These are phyloP conservation scores for Dendrocincla tyrannina DNA, from an alignment of 2,797 vertebrate genomes.

Conservation along the genomic window DNA sequence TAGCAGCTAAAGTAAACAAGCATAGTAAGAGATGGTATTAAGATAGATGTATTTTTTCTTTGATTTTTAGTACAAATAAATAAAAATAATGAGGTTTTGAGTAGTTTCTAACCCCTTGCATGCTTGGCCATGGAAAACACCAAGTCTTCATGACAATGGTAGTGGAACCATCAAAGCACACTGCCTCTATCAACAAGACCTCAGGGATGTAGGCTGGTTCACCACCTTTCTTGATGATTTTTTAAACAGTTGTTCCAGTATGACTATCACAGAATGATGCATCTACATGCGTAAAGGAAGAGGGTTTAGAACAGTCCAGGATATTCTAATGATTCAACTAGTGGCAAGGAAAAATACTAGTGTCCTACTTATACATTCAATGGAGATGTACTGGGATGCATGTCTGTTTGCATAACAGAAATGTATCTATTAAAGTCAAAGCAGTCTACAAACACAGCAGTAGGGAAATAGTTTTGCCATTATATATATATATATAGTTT, in stretches of 20 bases:
- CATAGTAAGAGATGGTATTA: background rate
- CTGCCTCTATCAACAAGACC: background rate
- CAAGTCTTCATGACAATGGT: background rate
- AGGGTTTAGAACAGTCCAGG: background rate
- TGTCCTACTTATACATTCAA: background rate
- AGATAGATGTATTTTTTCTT: conserved; percentile 20
- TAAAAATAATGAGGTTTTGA: conserved; percentile 8
- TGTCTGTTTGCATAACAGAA: background rate
- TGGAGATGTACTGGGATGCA: background rate
- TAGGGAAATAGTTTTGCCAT: background rate
- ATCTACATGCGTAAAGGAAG: background rate
- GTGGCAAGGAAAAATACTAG: background rate
- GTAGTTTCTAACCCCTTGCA: background rate
- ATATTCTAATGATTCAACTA: background rate
- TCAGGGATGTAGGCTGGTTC: background rate
- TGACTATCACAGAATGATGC: background rate
- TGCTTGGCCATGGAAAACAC: background rate
- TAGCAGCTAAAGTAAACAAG: background rate
- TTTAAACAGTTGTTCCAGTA: background rate
- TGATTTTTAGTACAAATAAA: conserved; percentile 20
- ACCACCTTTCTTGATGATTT: background rate
- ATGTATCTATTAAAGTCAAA: background rate
- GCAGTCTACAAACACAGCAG: background rate
- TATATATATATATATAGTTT: background rate
- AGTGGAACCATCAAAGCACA: background rate